Base-by-base conservation (phyloP, 1,140 invertebrate species). In the Bombus polaris region DNA sequence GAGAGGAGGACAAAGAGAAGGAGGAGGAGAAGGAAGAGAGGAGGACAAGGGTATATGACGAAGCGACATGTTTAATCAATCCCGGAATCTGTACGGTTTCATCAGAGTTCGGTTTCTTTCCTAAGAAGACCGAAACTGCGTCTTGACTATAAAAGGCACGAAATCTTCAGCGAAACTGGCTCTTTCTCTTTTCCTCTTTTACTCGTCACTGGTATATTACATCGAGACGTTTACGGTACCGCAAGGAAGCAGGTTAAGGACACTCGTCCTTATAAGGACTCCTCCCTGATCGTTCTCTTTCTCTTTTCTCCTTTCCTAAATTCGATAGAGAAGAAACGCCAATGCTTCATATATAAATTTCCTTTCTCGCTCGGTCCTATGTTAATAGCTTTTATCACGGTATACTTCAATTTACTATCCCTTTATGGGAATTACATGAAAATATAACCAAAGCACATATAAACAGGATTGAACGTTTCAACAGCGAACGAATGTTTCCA, bases 191-290 rank as follows among this genome's bases (percentile, higher is more conserved):
- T 76, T 18, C 62, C 68, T 79, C 68, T 88, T 85, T 74, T 62
- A 73, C 70, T 71, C 44, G 75, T 35, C 53, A 37, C 71, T 68
- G 66, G 76, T 47, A 42, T 35, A 80, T 81, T 81, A 71, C 77
- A 73, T 79, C 82, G 82, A 10, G 68, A 35, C 75, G 80, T 90
- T 88, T 88, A 90, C 87, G 89, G 83, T 81, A 87, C 86, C 88
- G 88, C 80, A 88, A 87, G 82, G 88, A 95, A 95, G 92, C 94
- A 92, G 95, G 94, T 95, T 95, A 95, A 95, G 95, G 95, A 95
- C 95, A 93, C 90, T 92, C 88, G 79, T 94, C 94, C 94, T 94
- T 95, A 94, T 95, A 95, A 95, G 94, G 94, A 94, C 87, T 85
- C 91, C 84, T 94, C 93, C 94, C 94, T 94, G 81, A 79, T 84